Percentiles rank a stretch among this genome's conserved stretches.
Conservation (phyloP, 2,797 vertebrate genomes). For the Gallinago solitaria region DNA sequence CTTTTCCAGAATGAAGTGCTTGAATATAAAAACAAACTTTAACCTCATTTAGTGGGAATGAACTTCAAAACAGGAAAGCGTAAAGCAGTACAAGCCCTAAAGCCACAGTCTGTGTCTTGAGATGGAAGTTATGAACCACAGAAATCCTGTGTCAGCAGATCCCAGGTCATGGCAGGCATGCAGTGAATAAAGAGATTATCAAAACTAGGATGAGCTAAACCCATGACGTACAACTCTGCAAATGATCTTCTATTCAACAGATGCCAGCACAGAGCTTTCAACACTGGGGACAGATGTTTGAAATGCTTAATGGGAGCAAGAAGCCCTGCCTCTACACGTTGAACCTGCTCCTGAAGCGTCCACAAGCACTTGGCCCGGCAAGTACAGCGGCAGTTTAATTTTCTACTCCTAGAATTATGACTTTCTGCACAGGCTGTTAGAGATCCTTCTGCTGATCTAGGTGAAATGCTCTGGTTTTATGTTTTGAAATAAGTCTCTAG, state of each 20-base stretch:
- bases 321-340: background rate
- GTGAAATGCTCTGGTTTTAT: background rate
- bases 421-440: background rate
- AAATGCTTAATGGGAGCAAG: background rate
- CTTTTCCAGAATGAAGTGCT: background rate
- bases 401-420: background rate
- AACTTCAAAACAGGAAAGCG: background rate
- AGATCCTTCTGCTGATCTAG: background rate
- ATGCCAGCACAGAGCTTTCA: slow-evolving; percentile 21
- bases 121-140: background rate
- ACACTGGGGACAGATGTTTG: background rate
- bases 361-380: background rate
- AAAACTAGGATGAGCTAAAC: background rate
- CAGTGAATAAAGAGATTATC: slow-evolving; percentile 14
- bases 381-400: background rate
- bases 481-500: background rate
- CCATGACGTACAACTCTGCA: background rate
- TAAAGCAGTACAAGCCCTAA: background rate
- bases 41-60: background rate
- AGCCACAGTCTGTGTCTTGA: background rate
- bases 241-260: slow-evolving; percentile 3
- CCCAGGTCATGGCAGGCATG: background rate
- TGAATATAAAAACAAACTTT: background rate
- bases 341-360: background rate
- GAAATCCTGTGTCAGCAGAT: slow-evolving; percentile 20